phyloP scores from a whole-genome alignment of 2,797 vertebrate species.

The Lacerta viridis region DNA sequence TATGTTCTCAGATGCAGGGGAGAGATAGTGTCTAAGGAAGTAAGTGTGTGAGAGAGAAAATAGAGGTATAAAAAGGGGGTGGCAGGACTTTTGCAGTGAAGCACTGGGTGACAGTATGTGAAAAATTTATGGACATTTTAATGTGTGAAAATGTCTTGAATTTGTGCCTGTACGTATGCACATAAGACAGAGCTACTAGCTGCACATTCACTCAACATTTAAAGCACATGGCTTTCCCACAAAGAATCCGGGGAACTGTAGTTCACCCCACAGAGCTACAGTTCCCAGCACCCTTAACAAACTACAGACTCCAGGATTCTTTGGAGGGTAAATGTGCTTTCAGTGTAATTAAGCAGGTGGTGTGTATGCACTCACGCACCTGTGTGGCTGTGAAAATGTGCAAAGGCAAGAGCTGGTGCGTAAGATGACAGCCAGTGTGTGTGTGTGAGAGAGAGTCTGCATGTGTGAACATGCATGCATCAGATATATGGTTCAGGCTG shows the following conservation, averaged over 20 bases:
- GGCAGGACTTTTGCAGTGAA: neutral
- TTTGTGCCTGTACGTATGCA: neutral
- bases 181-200: no score
- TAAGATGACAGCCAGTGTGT: neutral
- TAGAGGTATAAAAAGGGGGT: no score
- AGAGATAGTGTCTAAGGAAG: no score
- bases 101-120: neutral
- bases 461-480: conserved; percentile 10
- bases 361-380: neutral
- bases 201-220: no score
- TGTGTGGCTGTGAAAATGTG: neutral
- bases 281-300: no score
- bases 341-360: no score
- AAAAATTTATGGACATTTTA: neutral
- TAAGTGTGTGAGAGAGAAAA: no score
- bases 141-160: neutral
- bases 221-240: no score
- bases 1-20: neutral
- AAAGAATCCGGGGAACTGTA: no score
- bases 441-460: neutral
- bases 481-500: neutral
- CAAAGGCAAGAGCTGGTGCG: neutral
- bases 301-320: no score
- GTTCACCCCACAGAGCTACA: no score
- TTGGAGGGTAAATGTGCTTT: no score